phyloP scores from a whole-genome alignment of 2,888 invertebrate genomes.

The Agrochola macilenta region DNA sequence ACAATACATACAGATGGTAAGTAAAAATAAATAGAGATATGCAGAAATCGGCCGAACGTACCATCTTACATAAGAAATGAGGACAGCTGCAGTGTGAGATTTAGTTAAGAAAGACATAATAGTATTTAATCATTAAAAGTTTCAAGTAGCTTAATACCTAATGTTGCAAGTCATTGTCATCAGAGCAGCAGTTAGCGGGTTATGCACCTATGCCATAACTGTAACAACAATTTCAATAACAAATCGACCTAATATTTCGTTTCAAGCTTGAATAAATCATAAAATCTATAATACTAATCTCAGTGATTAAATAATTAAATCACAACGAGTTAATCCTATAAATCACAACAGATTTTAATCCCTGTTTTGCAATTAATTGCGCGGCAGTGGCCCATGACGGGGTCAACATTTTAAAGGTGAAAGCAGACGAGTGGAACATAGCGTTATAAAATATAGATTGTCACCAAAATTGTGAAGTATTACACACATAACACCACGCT shows the following conservation, averaged over 20 bases:
- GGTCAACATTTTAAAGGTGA: not conserved
- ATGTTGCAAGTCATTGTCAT: not conserved
- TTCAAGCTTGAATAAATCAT: slow-evolving; percentile 6
- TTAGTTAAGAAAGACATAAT: not conserved
- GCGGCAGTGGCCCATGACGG: not conserved
- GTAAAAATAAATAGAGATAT: not conserved
- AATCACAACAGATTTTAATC: slow-evolving; percentile 28
- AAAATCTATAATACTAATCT: slow-evolving; percentile 17
- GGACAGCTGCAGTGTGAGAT: not conserved
- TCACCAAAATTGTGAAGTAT: not conserved
- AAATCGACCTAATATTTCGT: slow-evolving; percentile 13
- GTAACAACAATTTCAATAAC: slow-evolving; percentile 21
- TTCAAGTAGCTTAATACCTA: not conserved
- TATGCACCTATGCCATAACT: too few species aligned
- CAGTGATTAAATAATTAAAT: slow-evolving; percentile 20
- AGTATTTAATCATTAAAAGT: not conserved
- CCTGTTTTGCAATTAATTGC: slow-evolving; percentile 21
- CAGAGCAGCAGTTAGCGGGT: not conserved
- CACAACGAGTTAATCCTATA: slow-evolving; percentile 11
- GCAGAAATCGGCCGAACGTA: too few species aligned
- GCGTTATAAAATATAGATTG: not conserved
- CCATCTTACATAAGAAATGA: not conserved
- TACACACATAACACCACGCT: not conserved
- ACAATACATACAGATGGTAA: too few species aligned
- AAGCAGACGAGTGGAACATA: not conserved